These are phyloP conservation scores for Drosophila prolongata DNA, from an alignment of 2,888 invertebrate species.

Conservation along the genomic window DNA sequence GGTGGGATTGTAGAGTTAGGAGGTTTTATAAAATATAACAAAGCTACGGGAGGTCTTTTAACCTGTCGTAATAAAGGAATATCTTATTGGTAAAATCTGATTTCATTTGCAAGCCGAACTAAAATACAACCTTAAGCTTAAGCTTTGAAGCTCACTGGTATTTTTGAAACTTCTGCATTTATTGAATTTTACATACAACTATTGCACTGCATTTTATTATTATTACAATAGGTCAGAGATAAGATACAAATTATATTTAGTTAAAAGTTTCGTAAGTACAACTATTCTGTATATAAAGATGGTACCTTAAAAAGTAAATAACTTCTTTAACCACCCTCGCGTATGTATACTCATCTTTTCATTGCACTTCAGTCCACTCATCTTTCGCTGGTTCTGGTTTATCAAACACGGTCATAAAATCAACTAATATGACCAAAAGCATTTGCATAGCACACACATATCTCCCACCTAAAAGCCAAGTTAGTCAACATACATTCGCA, in stretches of 20 bases:
- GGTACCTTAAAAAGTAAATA: too few relatives aligned
- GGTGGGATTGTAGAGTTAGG: conserved; percentile 14
- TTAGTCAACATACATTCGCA: conserved; percentile 36
- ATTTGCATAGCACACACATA: conserved; percentile 51
- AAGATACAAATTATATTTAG: too few relatives aligned
- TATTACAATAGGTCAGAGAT: too few relatives aligned
- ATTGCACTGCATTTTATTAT: too few relatives aligned
- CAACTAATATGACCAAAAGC: conserved; percentile 59
- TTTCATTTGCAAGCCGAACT: not conserved
- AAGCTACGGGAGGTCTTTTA: too few relatives aligned
- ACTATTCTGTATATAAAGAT: too few relatives aligned
- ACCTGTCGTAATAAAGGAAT: not conserved
- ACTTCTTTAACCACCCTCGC: conserved; percentile 7
- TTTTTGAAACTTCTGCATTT: too few relatives aligned
- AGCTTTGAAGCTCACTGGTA: too few relatives aligned
- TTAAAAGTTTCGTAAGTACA: too few relatives aligned
- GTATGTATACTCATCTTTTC: not conserved
- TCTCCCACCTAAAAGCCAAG: conserved; percentile 6
- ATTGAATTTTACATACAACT: too few relatives aligned
- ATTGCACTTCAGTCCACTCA: conserved; percentile 17
- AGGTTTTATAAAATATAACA: not conserved
- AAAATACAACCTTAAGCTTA: not conserved
- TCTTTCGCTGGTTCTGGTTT: conserved; percentile 45
- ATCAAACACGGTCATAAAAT: conserved; percentile 63
- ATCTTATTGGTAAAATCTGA: not conserved